Conservation (phyloP, 1,140 invertebrate species). For the Liolophura sinensis region DNA sequence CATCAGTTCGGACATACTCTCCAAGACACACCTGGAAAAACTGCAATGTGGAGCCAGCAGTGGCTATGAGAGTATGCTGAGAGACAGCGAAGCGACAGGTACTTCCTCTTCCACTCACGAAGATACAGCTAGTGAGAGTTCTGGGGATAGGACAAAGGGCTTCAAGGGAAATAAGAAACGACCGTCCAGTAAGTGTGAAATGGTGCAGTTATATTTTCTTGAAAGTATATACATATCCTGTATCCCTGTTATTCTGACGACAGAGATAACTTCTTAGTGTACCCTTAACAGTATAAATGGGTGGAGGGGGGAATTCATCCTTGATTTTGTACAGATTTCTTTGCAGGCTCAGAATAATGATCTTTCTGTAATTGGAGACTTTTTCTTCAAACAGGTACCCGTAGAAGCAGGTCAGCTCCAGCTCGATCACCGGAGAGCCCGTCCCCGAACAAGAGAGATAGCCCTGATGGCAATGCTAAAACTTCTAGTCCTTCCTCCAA, state of each 20-base stretch:
- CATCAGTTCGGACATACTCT: conserved; percentile 44
- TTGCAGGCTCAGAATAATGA: too few species aligned
- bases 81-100: conserved; percentile 71
- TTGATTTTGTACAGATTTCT: too few species aligned
- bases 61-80: conserved; percentile 86
- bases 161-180: conserved; percentile 37
- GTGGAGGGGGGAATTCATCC: too few species aligned
- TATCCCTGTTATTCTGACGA: too few species aligned
- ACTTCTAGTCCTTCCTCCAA: conserved; percentile 36
- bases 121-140: conserved; percentile 54
- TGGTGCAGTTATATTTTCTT: too few species aligned
- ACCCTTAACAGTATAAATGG: too few species aligned
- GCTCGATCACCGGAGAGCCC: conserved; percentile 44
- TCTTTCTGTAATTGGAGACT: neutral
- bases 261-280: too few species aligned
- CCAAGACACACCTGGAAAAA: conserved; percentile 41
- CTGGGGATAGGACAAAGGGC: conserved; percentile 47
- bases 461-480: conserved; percentile 25
- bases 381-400: conserved; percentile 32
- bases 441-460: conserved; percentile 30
- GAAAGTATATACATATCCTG: too few species aligned
- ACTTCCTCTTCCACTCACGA: conserved; percentile 54
- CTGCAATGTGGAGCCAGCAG: conserved; percentile 68
- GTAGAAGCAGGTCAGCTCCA: conserved; percentile 52
- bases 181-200: conserved; percentile 33